Evolutionary conservation across 2,888 invertebrate species (phyloP).

Genomic region (Anoplius nigerrimus): DNA sequence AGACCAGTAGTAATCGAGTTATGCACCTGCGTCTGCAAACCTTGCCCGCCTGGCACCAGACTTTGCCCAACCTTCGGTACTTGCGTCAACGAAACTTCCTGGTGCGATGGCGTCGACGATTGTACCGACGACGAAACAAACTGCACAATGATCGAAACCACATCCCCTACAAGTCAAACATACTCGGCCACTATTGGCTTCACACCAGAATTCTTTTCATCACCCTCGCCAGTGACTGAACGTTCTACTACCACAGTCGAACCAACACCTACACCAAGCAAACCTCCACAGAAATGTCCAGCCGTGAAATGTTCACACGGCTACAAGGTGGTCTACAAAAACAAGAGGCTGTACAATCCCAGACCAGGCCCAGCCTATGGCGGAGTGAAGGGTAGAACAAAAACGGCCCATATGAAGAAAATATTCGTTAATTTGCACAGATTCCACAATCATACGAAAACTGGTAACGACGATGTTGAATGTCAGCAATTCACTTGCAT

Average conservation of each 20-base stretch:
- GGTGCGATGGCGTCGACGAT: conserved; percentile 89
- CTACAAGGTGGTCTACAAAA: conserved; percentile 72
- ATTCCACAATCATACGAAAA: background rate
- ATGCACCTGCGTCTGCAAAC: conserved; percentile 85
- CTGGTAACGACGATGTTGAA: conserved; percentile 38
- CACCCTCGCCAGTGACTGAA: too few species aligned
- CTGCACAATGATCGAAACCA: conserved; percentile 75
- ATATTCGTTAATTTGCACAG: conserved; percentile 29
- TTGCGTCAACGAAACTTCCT: conserved; percentile 82
- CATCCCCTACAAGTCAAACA: background rate
- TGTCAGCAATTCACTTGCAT: conserved; percentile 79
- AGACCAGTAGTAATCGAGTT: conserved; percentile 79
- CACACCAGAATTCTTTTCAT: too few species aligned
- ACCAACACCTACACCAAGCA: too few species aligned
- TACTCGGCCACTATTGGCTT: background rate
- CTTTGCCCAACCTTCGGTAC: conserved; percentile 85
- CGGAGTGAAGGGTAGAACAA: too few species aligned
- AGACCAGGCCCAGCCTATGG: too few species aligned
- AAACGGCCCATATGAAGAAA: background rate
- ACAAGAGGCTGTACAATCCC: too few species aligned
- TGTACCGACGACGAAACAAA: conserved; percentile 89
- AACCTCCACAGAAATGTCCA: conserved; percentile 24
- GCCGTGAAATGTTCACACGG: conserved; percentile 76
- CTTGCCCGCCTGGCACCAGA: conserved; percentile 81
- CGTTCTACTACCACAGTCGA: too few species aligned